Conservation (phyloP, 2,797 vertebrate species). For the Eospalax fontanierii region DNA sequence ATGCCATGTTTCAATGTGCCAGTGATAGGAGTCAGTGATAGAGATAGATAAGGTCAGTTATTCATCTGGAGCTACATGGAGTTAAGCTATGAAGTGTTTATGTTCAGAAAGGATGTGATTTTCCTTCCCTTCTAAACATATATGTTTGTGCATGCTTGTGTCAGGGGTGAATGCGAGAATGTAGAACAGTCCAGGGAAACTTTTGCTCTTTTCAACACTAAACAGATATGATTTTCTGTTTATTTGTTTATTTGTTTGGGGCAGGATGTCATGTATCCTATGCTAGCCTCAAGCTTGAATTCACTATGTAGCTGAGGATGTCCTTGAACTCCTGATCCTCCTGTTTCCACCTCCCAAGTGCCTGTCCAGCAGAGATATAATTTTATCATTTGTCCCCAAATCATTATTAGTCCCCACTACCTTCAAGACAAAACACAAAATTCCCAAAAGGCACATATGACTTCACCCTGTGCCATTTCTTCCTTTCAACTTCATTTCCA, state of each 20-base stretch:
- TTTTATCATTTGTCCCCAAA: neutral
- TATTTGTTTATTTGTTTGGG: too few relatives aligned
- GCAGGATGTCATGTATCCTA: too few relatives aligned
- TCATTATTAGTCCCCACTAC: neutral
- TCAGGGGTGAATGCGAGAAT: neutral
- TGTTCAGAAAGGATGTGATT: slow-evolving; percentile 1
- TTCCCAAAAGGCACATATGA: neutral
- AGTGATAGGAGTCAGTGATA: neutral
- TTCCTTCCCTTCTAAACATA: neutral
- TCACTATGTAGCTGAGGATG: too few relatives aligned
- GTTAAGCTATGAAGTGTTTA: neutral
- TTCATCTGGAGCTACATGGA: slow-evolving; percentile 9
- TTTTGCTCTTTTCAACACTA: slow-evolving; percentile 18
- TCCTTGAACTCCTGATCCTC: too few relatives aligned
- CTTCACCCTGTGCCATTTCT: neutral
- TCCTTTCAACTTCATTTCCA: neutral
- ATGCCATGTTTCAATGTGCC: neutral
- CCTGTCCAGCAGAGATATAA: neutral
- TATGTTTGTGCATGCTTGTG: neutral
- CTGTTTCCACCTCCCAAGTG: too few relatives aligned
- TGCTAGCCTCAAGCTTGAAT: too few relatives aligned
- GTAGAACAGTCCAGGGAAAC: neutral
- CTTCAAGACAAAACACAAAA: slow-evolving; percentile 13
- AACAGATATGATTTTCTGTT: neutral
- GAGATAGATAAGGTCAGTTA: neutral